Conservation (phyloP, 2,797 vertebrate species). For the Chloroceryle amazona region DNA sequence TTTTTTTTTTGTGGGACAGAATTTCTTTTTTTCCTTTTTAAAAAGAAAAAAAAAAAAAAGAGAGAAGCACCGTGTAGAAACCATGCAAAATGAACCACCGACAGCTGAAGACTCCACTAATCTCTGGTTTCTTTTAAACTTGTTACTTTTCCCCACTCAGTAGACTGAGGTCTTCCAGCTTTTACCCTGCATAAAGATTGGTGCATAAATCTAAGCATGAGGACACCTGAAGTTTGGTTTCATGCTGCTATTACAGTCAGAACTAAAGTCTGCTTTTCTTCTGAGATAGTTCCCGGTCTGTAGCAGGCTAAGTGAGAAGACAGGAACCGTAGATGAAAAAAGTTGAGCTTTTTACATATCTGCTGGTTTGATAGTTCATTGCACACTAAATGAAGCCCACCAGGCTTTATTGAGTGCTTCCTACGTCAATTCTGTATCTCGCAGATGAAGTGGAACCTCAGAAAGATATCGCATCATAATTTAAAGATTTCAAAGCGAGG, state of each 20-base stretch:
- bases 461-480: background rate
- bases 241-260: background rate
- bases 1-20: background rate
- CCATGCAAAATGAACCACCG: background rate
- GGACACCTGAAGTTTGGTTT: background rate
- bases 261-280: background rate
- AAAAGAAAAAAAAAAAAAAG: too few relatives aligned
- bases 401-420: background rate
- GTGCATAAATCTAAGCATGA: slow-evolving; percentile 27
- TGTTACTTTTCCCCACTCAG: slow-evolving; percentile 20
- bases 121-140: background rate
- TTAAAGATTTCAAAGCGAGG: background rate
- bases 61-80: background rate
- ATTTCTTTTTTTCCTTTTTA: background rate
- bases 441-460: background rate
- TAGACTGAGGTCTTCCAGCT: background rate
- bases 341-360: background rate
- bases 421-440: background rate
- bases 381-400: background rate
- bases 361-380: background rate
- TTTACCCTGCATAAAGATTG: background rate
- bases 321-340: background rate
- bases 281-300: background rate
- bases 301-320: background rate
- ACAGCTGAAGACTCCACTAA: background rate